These are phyloP conservation scores for Zapus hudsonius DNA, from an alignment of 2,113 vertebrate species.

Conservation along the genomic window DNA sequence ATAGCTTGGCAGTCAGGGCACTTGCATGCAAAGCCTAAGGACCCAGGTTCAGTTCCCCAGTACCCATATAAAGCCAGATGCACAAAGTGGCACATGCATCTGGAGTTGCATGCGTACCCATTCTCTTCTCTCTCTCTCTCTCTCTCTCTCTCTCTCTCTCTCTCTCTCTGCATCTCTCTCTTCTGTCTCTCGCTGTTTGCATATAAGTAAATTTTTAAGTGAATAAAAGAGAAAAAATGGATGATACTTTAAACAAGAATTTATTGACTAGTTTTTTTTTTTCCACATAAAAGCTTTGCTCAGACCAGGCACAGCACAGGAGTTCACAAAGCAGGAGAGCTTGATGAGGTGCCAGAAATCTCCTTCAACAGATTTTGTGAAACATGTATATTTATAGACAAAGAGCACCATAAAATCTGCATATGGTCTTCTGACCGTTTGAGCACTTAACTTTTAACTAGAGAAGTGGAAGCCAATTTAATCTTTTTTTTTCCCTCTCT, in stretches of 20 bases:
- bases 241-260: background rate
- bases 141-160: too few relatives aligned
- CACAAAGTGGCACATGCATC: too few relatives aligned
- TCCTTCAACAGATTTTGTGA: slow-evolving; percentile 29
- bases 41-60: too few relatives aligned
- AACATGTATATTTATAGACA: slow-evolving; percentile 71
- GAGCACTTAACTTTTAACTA: slow-evolving; percentile 64
- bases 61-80: too few relatives aligned
- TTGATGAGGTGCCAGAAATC: background rate
- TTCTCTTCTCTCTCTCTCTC: too few relatives aligned
- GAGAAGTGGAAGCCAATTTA: slow-evolving; percentile 61
- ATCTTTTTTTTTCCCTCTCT: slow-evolving; percentile 6
- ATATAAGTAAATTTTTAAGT: too few relatives aligned
- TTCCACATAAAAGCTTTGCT: background rate
- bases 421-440: slow-evolving; percentile 46
- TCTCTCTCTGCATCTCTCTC: too few relatives aligned
- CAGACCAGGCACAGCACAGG: background rate
- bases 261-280: background rate
- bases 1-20: too few relatives aligned
- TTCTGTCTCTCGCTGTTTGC: too few relatives aligned
- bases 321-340: background rate
- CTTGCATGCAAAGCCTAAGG: too few relatives aligned
- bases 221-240: background rate
- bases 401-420: slow-evolving; percentile 65
- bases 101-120: too few relatives aligned